These are phyloP conservation scores for Aphodius sticticus DNA, from an alignment of 2,888 invertebrate genomes.

Conservation along the genomic window DNA sequence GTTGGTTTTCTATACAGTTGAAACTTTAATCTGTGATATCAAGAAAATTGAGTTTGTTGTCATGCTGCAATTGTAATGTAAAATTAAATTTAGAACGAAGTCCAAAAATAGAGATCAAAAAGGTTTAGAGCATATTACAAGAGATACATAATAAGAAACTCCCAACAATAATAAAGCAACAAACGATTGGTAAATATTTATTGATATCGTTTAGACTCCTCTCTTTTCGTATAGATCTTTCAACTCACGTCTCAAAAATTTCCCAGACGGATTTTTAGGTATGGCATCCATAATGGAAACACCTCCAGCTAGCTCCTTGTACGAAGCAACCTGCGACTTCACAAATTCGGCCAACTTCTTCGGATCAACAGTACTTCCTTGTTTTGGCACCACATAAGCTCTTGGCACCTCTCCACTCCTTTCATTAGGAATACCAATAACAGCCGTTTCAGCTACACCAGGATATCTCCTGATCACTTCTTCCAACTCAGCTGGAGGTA, in stretches of 20 bases:
- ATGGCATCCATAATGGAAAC: constrained; percentile 71
- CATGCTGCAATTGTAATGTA: too few species aligned
- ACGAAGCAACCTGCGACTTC: constrained; percentile 73
- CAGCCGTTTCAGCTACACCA: constrained; percentile 79
- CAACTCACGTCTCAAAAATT: constrained; percentile 73
- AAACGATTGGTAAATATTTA: constrained; percentile 7
- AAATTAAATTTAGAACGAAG: too few species aligned
- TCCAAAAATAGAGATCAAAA: too few species aligned
- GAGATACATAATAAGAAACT: too few species aligned
- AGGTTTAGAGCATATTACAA: too few species aligned
- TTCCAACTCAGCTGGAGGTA: constrained; percentile 88
- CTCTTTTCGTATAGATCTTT: constrained; percentile 51
- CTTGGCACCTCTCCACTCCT: constrained; percentile 75
- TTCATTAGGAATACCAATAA: constrained; percentile 76
- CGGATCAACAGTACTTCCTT: constrained; percentile 56
- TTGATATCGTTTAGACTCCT: constrained; percentile 46
- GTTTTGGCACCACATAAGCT: constrained; percentile 72
- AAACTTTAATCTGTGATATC: too few species aligned
- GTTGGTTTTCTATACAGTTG: too few species aligned
- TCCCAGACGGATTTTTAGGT: constrained; percentile 81
- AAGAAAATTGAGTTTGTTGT: too few species aligned
- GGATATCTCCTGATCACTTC: constrained; percentile 74
- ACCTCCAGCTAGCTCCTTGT: constrained; percentile 74
- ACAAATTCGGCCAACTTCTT: constrained; percentile 69
- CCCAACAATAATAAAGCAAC: too few species aligned